phyloP scores from a whole-genome alignment of 2,797 vertebrate species.

The Oryzias dopingdopingensis region DNA sequence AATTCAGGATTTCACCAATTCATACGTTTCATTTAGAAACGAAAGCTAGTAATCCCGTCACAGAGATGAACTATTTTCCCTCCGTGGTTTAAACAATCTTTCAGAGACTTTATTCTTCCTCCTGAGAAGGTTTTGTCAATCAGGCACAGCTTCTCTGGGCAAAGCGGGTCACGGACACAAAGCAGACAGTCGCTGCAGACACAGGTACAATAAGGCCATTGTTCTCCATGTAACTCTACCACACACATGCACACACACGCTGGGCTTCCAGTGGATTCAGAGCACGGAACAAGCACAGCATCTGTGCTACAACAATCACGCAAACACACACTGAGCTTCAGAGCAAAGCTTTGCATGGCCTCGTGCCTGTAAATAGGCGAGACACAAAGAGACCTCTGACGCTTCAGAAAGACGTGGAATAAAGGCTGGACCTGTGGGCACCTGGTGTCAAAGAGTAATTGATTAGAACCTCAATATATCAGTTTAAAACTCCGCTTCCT shows the following conservation, averaged over 20 bases:
- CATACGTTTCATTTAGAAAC: too few species aligned
- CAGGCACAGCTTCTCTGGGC: background rate
- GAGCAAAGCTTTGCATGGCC: conserved; percentile 36
- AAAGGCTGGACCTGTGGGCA: conserved; percentile 12
- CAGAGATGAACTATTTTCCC: too few species aligned
- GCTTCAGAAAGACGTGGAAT: conserved; percentile 22
- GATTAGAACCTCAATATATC: conserved; percentile 34
- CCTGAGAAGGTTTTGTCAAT: too few species aligned
- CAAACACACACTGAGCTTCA: conserved; percentile 11
- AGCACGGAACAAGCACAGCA: conserved; percentile 22
- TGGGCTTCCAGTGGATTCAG: conserved; percentile 3
- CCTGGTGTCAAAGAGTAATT: conserved; percentile 33
- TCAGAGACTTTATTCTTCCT: too few species aligned
- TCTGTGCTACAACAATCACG: conserved; percentile 12
- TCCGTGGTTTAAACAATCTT: too few species aligned
- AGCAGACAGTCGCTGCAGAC: conserved; percentile 43
- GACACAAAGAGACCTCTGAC: conserved; percentile 61
- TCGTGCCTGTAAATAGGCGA: conserved; percentile 37
- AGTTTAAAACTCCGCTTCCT: conserved; percentile 22
- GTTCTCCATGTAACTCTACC: conserved; percentile 60
- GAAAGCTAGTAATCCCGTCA: too few species aligned
- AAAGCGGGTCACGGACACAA: conserved; percentile 7
- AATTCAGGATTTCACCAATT: background rate
- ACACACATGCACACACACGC: conserved; percentile 3
- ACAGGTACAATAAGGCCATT: conserved; percentile 63